Conservation (phyloP, 2,888 invertebrate genomes). For the Cosmopolites sordidus region DNA sequence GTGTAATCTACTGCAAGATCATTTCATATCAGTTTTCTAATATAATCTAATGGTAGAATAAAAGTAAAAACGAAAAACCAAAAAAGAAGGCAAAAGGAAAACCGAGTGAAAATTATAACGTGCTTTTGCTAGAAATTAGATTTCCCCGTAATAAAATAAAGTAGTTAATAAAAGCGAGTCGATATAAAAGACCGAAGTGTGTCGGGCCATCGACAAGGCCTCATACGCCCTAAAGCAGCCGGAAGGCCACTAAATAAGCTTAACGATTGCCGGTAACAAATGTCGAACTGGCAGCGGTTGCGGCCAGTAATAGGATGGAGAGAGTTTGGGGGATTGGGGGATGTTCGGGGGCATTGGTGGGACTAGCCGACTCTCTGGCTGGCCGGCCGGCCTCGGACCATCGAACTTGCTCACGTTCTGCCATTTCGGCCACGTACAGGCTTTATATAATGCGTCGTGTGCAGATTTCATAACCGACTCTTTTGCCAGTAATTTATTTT, state of each 20-base stretch:
- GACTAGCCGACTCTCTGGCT: background rate
- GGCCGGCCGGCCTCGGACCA: background rate
- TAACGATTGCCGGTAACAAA: background rate
- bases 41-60: no score
- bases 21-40: no score
- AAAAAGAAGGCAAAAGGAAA: no score
- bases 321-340: background rate
- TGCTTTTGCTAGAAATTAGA: background rate
- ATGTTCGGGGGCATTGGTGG: background rate
- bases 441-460: slow-evolving; percentile 24
- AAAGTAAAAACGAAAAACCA: no score
- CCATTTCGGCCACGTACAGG: slow-evolving; percentile 24
- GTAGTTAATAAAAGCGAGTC: background rate
- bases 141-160: background rate
- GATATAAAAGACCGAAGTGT: background rate
- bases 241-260: slow-evolving; percentile 1
- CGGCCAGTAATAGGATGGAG: background rate
- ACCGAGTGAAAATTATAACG: no score
- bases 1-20: no score
- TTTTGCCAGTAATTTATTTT: slow-evolving; percentile 23
- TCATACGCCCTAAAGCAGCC: background rate
- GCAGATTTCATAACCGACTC: slow-evolving; percentile 23
- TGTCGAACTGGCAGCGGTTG: background rate
- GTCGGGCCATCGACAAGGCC: background rate
- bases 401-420: slow-evolving; percentile 18